Evolutionary conservation across 1,140 invertebrate genomes (phyloP).

Genomic region (Drosophila quadrilineata): DNA sequence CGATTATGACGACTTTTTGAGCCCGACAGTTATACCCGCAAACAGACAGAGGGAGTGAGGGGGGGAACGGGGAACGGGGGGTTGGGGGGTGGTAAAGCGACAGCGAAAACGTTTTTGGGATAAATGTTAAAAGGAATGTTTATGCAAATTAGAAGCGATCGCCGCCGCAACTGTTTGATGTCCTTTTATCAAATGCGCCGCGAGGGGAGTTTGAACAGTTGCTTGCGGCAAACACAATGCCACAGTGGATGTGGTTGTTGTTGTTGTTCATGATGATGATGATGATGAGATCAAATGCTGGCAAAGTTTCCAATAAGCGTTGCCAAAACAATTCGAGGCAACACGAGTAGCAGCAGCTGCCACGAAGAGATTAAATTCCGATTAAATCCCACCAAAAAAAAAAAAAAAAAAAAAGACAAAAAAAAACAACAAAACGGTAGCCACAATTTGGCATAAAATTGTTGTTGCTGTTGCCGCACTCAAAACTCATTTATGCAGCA

Average conservation of each 20-base stretch:
- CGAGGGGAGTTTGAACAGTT: conserved; percentile 55
- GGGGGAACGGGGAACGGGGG: neutral
- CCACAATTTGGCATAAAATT: conserved; percentile 68
- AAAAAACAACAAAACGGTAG: too few relatives aligned
- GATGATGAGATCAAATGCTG: conserved; percentile 38
- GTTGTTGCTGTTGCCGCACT: conserved; percentile 32
- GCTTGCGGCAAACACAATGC: neutral
- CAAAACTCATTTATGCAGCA: conserved; percentile 15
- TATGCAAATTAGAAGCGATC: conserved; percentile 80
- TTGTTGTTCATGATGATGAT: conserved; percentile 38
- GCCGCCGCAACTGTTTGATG: conserved; percentile 75
- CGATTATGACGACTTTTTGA: conserved; percentile 71
- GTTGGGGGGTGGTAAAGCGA: conserved; percentile 20
- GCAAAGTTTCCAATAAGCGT: conserved; percentile 37
- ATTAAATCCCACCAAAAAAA: too few relatives aligned
- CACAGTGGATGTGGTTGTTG: conserved; percentile 9
- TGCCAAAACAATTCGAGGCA: conserved; percentile 67
- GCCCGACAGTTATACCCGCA: conserved; percentile 14
- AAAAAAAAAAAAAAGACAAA: too few relatives aligned
- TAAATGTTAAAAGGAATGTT: conserved; percentile 80
- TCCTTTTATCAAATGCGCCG: conserved; percentile 57
- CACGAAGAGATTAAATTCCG: conserved; percentile 44
- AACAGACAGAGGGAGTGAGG: neutral
- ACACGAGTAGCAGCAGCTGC: conserved; percentile 53
- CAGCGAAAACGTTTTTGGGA: conserved; percentile 74